Conservation (phyloP, 1,140 invertebrate genomes). For the Drosophila punjabiensis region DNA sequence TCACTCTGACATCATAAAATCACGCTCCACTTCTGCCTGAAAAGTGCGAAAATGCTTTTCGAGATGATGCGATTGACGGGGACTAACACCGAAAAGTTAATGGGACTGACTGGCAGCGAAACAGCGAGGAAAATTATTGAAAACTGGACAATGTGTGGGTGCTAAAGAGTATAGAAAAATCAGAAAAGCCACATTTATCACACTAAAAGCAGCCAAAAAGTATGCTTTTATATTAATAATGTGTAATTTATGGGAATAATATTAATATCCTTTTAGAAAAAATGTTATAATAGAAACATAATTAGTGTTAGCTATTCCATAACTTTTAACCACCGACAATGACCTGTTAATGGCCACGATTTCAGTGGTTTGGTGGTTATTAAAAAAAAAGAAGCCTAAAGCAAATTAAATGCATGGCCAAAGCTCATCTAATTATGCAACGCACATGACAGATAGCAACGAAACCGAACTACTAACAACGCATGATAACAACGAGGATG, state of each 20-base stretch:
- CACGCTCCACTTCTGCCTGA: conserved; percentile 28
- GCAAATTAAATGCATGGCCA: conserved; percentile 30
- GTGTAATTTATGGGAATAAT: background rate
- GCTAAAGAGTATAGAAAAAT: background rate
- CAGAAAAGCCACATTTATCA: background rate
- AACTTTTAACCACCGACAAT: background rate
- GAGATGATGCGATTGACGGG: conserved; percentile 13
- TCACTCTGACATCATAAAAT: conserved; percentile 43
- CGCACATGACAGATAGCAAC: conserved; percentile 39
- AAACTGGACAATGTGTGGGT: background rate
- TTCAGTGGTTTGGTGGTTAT: background rate
- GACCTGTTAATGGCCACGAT: conserved; percentile 8
- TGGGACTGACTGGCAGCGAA: conserved; percentile 1
- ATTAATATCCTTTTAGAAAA: background rate
- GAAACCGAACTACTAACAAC: conserved; percentile 23
- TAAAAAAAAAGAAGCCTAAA: background rate
- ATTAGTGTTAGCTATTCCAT: background rate
- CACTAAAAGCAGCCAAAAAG: background rate
- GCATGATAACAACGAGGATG: conserved; percentile 1
- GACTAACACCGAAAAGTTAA: background rate
- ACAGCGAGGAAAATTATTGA: background rate
- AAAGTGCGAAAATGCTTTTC: conserved; percentile 20
- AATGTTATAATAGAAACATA: background rate
- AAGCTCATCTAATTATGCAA: conserved; percentile 49
- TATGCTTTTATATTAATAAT: background rate